Evolutionary conservation across 2,113 vertebrate genomes (phyloP), one percentile per base, ranked within the genome.

Genomic region (Monopterus albus): DNA sequence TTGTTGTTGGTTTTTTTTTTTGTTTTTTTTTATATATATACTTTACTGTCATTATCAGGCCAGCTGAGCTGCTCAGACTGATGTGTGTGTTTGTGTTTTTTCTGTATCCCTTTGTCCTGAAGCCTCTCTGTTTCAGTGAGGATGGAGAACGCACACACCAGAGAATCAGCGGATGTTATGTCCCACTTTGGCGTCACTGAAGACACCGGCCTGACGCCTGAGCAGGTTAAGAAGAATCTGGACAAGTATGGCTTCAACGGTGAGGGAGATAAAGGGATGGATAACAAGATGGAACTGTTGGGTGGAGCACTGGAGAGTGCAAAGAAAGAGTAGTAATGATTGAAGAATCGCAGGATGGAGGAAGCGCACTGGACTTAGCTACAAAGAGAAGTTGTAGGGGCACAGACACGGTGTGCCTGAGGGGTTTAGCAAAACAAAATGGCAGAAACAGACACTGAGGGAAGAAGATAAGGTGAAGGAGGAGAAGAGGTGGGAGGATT

Each of bases 221-320:
- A 97, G 14, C 95, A 96, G 91, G 88, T 96, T 50, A 95, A 96
- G 90, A 94, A 82, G 85, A 93, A 87, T 86, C 83, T 95, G 84
- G 94, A 92, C n/a, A 97, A 95, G 84, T 97, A 90, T 6, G 96
- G 96, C 91, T 93, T 56, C 87, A 97, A 97, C 26, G 96, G 96
- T 97, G 88, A 95, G 95, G 84, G 62, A 47, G 51, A 65, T 23
- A 55, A 21, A 68, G 60, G 23, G 18, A 31, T 17, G 55, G 72
- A 61, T 21, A 51, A 18, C 35, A 42, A 21, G 51, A 55, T 12
- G 59, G 45, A 51, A 12, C 11, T 11, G 21, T 15, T 50, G 53
- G 57, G 35, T 68, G 15, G 56, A 72, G 50, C 53, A 9, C n/a
- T 52, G 28, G 20, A 39, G 36, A 33, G 31, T 56, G 36, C 39